Conservation (phyloP, 2,113 vertebrate species). For the Sturnira hondurensis region DNA sequence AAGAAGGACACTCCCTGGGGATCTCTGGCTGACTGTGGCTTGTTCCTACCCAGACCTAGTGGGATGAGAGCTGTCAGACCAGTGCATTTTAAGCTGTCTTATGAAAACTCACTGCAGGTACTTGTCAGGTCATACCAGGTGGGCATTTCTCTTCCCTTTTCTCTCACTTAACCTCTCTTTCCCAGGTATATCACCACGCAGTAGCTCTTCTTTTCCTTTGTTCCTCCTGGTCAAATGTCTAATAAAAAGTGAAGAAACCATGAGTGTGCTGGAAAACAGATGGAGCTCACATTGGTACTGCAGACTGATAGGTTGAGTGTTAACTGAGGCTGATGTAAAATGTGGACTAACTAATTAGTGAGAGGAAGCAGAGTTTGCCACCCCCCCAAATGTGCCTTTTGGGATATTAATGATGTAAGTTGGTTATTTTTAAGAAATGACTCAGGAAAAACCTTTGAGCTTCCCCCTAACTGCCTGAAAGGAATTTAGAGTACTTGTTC, state of each 20-base stretch:
- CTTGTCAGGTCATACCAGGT: neutral
- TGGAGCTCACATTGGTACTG: rapidly evolving
- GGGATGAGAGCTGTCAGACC: neutral
- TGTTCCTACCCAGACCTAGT: neutral
- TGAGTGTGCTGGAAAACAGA: neutral
- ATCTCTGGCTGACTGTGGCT: neutral
- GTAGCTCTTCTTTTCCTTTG: neutral
- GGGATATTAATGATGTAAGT: neutral
- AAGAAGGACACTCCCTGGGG: neutral
- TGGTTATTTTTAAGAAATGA: neutral
- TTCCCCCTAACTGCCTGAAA: neutral
- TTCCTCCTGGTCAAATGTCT: neutral
- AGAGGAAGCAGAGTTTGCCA: neutral
- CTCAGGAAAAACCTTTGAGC: neutral
- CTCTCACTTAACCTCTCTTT: neutral
- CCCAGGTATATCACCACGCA: neutral
- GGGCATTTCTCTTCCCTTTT: rapidly evolving
- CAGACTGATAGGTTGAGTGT: neutral
- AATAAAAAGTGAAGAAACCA: neutral
- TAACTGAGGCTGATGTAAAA: neutral
- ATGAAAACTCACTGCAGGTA: no score
- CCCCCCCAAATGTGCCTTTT: neutral
- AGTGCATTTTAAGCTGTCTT: no score
- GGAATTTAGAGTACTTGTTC: neutral
- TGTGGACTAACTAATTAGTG: neutral